These are phyloP conservation scores for Brachyptera putata DNA, from an alignment of 2,888 invertebrate species.

Conservation along the genomic window DNA sequence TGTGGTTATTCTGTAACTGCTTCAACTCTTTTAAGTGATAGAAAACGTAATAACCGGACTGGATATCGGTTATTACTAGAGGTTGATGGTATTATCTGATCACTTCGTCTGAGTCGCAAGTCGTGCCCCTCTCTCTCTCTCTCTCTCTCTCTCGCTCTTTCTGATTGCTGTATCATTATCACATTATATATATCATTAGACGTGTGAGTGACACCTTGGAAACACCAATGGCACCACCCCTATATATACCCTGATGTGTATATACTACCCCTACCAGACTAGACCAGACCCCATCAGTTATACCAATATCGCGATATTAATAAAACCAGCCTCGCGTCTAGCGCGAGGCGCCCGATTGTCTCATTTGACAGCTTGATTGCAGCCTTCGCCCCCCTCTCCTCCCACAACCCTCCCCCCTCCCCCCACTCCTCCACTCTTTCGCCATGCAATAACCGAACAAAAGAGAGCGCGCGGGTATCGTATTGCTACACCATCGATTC, in stretches of 20 bases:
- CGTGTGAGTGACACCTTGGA: neutral
- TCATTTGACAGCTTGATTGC: slow-evolving; percentile 29
- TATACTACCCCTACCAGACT: no score
- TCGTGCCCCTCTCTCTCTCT: no score
- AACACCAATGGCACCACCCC: no score
- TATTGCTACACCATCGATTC: slow-evolving; percentile 30
- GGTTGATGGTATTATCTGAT: no score
- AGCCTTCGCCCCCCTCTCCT: slow-evolving; percentile 11
- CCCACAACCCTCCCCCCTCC: neutral
- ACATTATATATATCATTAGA: neutral
- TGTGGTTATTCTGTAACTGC: no score
- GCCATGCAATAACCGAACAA: slow-evolving; percentile 4
- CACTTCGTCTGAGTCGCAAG: no score
- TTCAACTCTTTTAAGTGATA: no score
- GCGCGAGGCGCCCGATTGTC: slow-evolving; percentile 10
- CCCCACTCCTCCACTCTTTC: neutral
- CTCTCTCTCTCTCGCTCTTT: no score
- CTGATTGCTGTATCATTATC: no score
- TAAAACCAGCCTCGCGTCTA: neutral
- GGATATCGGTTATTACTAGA: no score
- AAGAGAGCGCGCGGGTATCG: slow-evolving; percentile 20
- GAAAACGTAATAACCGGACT: no score
- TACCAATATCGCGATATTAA: slow-evolving; percentile 20
- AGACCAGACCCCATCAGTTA: neutral
- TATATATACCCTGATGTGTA: neutral